A percentile compares a stretch with the other conserved stretches of the same genome.
These are phyloP conservation scores for Lycaon pictus DNA, from an alignment of 2,113 vertebrate species.

Conservation along the genomic window DNA sequence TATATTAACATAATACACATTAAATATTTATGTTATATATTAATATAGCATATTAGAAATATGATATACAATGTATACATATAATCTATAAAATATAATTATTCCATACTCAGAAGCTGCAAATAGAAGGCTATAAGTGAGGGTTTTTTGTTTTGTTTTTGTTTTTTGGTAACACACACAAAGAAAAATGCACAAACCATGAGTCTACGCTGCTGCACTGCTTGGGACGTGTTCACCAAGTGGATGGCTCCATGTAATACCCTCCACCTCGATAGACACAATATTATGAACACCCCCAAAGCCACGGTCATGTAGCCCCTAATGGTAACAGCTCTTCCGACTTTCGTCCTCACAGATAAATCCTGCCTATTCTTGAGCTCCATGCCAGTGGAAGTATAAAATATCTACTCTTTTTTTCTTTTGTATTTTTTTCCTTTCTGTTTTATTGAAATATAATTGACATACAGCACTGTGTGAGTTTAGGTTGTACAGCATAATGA, in stretches of 20 bases:
- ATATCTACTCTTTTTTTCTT: neutral
- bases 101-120: neutral
- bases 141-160: neutral
- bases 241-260: neutral
- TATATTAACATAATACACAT: neutral
- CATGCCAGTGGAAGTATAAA: neutral
- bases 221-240: neutral
- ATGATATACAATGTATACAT: neutral
- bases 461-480: no score
- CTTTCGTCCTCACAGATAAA: neutral
- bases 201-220: neutral
- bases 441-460: no score
- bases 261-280: neutral
- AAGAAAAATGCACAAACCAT: neutral
- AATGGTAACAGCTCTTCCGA: neutral
- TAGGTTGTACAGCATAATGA: no score
- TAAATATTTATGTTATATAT: neutral
- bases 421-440: no score
- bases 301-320: neutral
- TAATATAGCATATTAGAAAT: no score
- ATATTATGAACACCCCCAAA: neutral
- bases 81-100: neutral
- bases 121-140: neutral
- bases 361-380: neutral
- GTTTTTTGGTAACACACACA: neutral